These are phyloP conservation scores for Heterohyrax brucei DNA, from an alignment of 2,797 vertebrate genomes.

Conservation along the genomic window DNA sequence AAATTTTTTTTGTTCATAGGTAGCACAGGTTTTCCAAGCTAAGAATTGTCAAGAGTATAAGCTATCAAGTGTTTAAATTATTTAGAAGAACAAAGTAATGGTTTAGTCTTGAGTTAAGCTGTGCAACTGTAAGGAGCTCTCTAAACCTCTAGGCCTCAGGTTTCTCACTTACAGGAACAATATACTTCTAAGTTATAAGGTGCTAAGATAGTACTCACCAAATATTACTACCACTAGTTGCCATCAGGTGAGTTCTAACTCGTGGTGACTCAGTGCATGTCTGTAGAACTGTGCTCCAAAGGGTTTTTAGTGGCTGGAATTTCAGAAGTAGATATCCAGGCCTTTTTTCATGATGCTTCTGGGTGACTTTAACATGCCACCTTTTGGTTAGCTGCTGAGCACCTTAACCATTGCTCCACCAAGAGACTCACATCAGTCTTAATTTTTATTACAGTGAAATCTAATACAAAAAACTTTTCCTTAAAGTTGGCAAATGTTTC, in stretches of 20 bases:
- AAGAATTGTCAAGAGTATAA: background rate
- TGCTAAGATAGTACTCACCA: background rate
- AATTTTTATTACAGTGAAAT: conserved; percentile 29
- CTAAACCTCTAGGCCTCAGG: background rate
- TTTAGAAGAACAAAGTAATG: background rate
- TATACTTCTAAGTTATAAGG: conserved; percentile 10
- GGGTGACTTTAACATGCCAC: background rate
- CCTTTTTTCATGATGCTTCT: background rate
- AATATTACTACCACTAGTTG: background rate
- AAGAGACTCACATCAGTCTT: too few species aligned
- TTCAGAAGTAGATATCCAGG: background rate
- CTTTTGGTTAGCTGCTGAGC: too few species aligned
- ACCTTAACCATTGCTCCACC: too few species aligned
- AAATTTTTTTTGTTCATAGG: conserved; percentile 11
- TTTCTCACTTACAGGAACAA: conserved; percentile 41
- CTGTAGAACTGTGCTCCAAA: background rate
- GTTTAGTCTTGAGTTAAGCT: background rate
- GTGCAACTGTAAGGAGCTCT: background rate
- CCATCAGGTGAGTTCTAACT: background rate
- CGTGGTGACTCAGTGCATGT: background rate
- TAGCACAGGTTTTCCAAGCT: background rate
- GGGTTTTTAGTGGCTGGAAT: background rate
- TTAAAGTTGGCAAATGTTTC: conserved; percentile 38
- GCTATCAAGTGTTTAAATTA: background rate
- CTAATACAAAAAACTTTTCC: background rate